Evolutionary conservation across 2,888 invertebrate species (phyloP).

Genomic region (Deilephila porcellus): DNA sequence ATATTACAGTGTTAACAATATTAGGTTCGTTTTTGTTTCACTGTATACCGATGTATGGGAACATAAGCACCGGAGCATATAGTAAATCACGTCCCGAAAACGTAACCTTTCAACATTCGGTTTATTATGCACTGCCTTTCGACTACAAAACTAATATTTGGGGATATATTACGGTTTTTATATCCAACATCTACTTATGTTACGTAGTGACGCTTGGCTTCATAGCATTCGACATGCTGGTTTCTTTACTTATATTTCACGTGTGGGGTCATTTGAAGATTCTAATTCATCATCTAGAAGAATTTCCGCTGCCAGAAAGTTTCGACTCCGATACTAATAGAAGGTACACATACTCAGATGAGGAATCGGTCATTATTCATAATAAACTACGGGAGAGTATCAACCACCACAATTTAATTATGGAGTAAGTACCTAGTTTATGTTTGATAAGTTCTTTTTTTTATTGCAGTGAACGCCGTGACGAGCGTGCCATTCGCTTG

Average conservation of each 20-base stretch:
- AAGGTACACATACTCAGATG: constrained; percentile 32
- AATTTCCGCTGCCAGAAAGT: constrained; percentile 39
- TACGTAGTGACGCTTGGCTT: constrained; percentile 33
- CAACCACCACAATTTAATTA: constrained; percentile 39
- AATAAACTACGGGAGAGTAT: constrained; percentile 37
- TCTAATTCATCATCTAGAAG: constrained; percentile 36
- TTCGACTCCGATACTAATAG: neutral
- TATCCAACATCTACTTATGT: constrained; percentile 37
- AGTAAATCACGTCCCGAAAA: constrained; percentile 27
- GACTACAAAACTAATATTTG: constrained; percentile 32
- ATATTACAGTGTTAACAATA: constrained; percentile 16
- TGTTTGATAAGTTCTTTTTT: neutral
- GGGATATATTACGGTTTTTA: constrained; percentile 34
- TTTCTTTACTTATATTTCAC: constrained; percentile 43
- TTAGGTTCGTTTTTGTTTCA: constrained; percentile 30
- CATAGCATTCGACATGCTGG: constrained; percentile 39
- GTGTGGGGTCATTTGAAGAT: constrained; percentile 47
- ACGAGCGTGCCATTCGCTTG: too few species aligned
- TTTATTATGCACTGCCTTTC: constrained; percentile 39
- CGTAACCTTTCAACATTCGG: constrained; percentile 38
- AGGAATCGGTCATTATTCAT: constrained; percentile 34
- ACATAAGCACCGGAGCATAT: constrained; percentile 29
- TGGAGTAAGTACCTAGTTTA: constrained; percentile 37
- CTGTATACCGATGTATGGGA: constrained; percentile 34
- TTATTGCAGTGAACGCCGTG: neutral